Evolutionary conservation across 2,888 invertebrate species (phyloP), one percentile per base, ranked within the genome.

Genomic region (Nemotelus pantherinus): DNA sequence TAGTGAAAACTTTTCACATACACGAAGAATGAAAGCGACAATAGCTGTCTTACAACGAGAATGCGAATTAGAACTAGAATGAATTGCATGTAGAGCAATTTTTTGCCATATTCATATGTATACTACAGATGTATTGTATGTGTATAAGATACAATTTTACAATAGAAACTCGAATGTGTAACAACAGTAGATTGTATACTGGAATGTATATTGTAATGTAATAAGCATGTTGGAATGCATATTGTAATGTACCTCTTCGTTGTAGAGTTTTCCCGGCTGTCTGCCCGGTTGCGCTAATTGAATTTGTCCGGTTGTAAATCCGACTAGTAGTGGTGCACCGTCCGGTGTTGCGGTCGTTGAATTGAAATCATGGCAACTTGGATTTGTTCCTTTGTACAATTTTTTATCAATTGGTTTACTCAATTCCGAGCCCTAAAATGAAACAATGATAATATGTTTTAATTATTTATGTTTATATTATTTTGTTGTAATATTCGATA

Each of bases 281-380:
- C 98, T 97, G 84, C 98, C 94, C 78, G 98, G 98, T 88, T 99
- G 98, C 86, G 99, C 96, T 82, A 99, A 90, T 88, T 99, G 98
- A 85, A 99, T 95, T 89, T 99, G 98, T 80, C 99, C 99, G 45
- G 97, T 98, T 83, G 97, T 97, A 89, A 99, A 99, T 78, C 99
- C 99, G 84, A 99, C 96, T 83, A 99, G 90, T 81, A 99, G 90
- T 76, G 95, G 94, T 43, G 96, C 95, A 86, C 94, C 94, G 80
- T 97, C 96, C 25, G 91, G 89, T 78, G 93, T 93, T 84, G 94
- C 94, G 74, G 94, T 93, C 81, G 92, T 90, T 72, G 92, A 91
- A 89, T 99, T 99, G 88, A 99, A 99, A 89, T 98, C 98, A 86
- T 99, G 99, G 88, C 98, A 98, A 45, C 99, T 99, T 39, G 99